phyloP scores from a whole-genome alignment of 2,797 vertebrate genomes.

The Phoeniculus purpureus region DNA sequence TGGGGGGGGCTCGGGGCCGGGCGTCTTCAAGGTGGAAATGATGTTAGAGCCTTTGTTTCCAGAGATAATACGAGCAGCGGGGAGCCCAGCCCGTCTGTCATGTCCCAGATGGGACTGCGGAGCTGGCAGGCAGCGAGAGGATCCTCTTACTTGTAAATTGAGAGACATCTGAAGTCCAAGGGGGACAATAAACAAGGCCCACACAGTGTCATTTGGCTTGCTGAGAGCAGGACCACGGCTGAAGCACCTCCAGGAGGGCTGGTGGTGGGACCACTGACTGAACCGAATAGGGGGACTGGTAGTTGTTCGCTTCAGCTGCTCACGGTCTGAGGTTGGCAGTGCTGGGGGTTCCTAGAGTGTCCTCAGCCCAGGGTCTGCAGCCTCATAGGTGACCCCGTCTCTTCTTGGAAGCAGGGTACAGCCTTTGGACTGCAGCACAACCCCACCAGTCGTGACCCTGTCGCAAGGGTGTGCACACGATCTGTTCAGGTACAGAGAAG shows the following conservation, averaged over 20 bases:
- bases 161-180: background rate
- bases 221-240: background rate
- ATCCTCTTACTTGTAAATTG: constrained; percentile 66
- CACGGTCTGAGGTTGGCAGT: fast-evolving
- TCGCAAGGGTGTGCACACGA: background rate
- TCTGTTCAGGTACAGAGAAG: background rate
- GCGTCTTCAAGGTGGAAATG: background rate
- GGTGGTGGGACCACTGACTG: fast-evolving
- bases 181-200: constrained; percentile 54
- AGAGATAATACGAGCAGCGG: background rate
- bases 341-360: background rate
- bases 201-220: background rate
- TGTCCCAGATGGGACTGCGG: background rate
- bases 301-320: background rate
- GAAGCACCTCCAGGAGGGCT: background rate
- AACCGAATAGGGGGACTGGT: background rate
- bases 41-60: constrained; percentile 36
- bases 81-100: constrained; percentile 29
- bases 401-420: background rate
- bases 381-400: background rate
- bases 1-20: background rate
- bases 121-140: constrained; percentile 51
- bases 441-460: fast-evolving
- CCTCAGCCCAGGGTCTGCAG: background rate
- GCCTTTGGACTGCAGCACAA: background rate